Conservation (phyloP, 2,888 invertebrate genomes). For the Polydrusus tereticollis region DNA sequence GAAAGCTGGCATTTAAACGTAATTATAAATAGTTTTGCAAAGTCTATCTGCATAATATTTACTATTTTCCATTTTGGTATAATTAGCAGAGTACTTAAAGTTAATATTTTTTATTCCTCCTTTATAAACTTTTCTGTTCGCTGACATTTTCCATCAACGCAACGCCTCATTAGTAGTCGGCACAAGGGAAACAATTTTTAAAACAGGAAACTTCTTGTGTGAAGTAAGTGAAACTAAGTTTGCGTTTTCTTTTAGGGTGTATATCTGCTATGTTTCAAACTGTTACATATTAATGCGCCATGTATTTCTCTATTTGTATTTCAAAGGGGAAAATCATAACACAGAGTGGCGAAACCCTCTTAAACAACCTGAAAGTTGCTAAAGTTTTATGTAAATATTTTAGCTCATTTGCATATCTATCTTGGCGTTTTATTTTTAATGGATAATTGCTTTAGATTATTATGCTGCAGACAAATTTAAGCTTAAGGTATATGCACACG, state of each 20-base stretch:
- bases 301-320: conserved; percentile 32
- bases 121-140: too few relatives aligned
- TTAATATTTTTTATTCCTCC: too few relatives aligned
- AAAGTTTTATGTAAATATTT: conserved; percentile 37
- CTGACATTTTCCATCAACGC: too few relatives aligned
- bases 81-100: too few relatives aligned
- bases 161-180: too few relatives aligned
- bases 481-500: too few relatives aligned
- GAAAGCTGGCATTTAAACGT: too few relatives aligned
- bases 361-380: conserved; percentile 22
- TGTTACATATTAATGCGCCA: conserved; percentile 28
- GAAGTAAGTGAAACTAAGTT: conserved; percentile 6
- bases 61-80: too few relatives aligned
- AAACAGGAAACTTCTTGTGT: neutral
- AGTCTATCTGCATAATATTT: too few relatives aligned
- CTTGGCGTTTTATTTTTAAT: conserved; percentile 8
- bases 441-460: neutral
- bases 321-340: conserved; percentile 26
- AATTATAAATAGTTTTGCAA: too few relatives aligned
- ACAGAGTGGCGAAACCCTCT: conserved; percentile 24
- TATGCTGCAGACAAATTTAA: too few relatives aligned
- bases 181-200: too few relatives aligned
- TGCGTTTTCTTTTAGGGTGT: neutral
- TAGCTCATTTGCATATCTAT: conserved; percentile 26
- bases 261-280: conserved; percentile 3